Conservation (phyloP, 23 tunicate genomes). For the Ciona savignyi region DNA sequence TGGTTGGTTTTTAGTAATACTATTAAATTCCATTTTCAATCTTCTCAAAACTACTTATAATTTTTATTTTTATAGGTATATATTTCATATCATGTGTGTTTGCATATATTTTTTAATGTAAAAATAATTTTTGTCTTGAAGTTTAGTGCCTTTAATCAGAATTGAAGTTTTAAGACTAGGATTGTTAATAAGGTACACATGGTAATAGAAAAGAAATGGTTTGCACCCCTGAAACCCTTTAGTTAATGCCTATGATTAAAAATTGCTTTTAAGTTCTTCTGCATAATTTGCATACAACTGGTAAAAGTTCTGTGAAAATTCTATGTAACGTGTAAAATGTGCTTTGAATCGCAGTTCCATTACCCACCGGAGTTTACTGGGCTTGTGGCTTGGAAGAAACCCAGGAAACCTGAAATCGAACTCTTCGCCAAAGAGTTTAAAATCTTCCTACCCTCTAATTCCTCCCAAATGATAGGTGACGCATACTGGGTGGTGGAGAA, state of each 20-base stretch:
- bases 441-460: conserved; percentile 22
- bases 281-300: no score
- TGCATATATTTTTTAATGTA: neutral
- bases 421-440: conserved; percentile 21
- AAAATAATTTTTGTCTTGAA: neutral
- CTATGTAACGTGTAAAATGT: no score
- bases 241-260: no score
- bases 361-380: conserved; percentile 22
- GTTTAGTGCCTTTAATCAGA: neutral
- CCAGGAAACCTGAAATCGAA: neutral
- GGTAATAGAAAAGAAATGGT: no score
- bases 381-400: conserved; percentile 27
- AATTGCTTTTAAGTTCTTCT: no score
- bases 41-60: neutral
- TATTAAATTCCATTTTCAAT: neutral
- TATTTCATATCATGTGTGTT: neutral
- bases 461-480: conserved; percentile 5
- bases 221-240: no score
- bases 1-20: neutral
- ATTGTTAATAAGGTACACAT: no score
- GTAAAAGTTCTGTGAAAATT: no score
- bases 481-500: conserved; percentile 35
- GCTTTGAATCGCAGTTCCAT: no score
- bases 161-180: neutral
- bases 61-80: neutral